Evolutionary conservation across 1,140 invertebrate species (phyloP).

Genomic region (Panonychus citri): DNA sequence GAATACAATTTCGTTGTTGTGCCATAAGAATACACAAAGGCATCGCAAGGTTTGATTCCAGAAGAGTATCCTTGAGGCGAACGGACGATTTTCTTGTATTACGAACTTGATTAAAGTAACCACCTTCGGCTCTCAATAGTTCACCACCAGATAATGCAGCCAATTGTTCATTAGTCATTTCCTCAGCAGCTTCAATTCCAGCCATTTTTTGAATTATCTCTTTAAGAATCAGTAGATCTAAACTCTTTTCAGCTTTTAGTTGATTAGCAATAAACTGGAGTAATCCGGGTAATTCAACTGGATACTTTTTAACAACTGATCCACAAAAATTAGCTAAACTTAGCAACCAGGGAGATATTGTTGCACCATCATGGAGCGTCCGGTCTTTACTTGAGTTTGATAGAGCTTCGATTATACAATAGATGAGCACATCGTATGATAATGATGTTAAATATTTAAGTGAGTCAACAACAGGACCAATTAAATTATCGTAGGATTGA

Average conservation of each 20-base stretch:
- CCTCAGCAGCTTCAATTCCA: constrained; percentile 85
- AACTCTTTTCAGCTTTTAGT: constrained; percentile 77
- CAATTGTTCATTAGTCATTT: constrained; percentile 84
- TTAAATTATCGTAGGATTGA: constrained; percentile 92
- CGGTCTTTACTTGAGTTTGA: constrained; percentile 38
- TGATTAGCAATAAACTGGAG: constrained; percentile 94
- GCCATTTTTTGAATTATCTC: constrained; percentile 99
- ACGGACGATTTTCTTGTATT: constrained; percentile 89
- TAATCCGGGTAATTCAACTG: constrained; percentile 77
- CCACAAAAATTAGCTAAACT: constrained; percentile 78
- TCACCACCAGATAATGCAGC: constrained; percentile 91
- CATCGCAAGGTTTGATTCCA: constrained; percentile 73
- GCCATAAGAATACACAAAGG: constrained; percentile 82
- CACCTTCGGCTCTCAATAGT: constrained; percentile 73
- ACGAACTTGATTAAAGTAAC: constrained; percentile 84
- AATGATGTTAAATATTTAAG: constrained; percentile 85
- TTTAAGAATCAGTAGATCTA: constrained; percentile 81
- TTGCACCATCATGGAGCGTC: constrained; percentile 72
- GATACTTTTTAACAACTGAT: constrained; percentile 88
- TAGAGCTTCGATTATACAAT: constrained; percentile 79
- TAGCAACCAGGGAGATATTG: constrained; percentile 67
- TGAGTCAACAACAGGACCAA: constrained; percentile 82
- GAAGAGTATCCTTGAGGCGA: constrained; percentile 79
- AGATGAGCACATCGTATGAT: constrained; percentile 87
- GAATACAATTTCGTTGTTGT: constrained; percentile 80